Evolutionary conservation across 2,797 vertebrate genomes (phyloP), one percentile per base, ranked within the genome.

Genomic region (Xiphophorus birchmanni): DNA sequence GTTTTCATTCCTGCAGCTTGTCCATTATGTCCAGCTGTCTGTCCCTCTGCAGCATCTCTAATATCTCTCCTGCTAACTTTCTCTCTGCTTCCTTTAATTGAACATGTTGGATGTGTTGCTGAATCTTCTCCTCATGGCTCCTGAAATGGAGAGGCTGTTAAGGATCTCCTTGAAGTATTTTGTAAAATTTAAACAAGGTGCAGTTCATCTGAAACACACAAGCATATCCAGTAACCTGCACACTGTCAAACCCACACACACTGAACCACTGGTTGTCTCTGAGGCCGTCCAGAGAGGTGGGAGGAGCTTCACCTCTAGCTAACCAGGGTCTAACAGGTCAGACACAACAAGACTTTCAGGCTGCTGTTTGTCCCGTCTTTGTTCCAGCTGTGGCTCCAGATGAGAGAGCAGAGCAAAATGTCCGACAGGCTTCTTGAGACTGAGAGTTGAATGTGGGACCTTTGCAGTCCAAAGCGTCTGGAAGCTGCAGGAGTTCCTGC

Each of bases 281-380:
- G 81, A 26, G 83, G 44, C 78, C 65, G 76, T 63, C 58, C 58
- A 82, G 78, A 54, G 32, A 60, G 84, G 83, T 58, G 63, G 75
- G 87, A n/a, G 87, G 85, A 84, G 93, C 91, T 90, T 91, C 83
- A 32, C 79, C 84, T 86, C 85, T 84, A 65, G 83, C 81, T 91
- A 82, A 88, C 83, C 86, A 75, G 84, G 83, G 84, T 83, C 71
- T 63, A 81, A 75, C 76, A 44, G 87, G 79, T 85, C 89, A 94
- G 92, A 92, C 93, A 92, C 93, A 95, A 94, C 93, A 87, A 79
- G 91, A 87, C 26, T 84, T 17, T 92, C 82, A 86, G 84, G 90
- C 92, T 91, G 84, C 92, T 84, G 93, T 88, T 94, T 88, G 90
- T 86, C 87, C 83, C 29, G 82, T 63, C 86, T 93, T 94, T 94